Evolutionary conservation across 2,888 invertebrate species (phyloP).

Genomic region (Nomada ferruginata): DNA sequence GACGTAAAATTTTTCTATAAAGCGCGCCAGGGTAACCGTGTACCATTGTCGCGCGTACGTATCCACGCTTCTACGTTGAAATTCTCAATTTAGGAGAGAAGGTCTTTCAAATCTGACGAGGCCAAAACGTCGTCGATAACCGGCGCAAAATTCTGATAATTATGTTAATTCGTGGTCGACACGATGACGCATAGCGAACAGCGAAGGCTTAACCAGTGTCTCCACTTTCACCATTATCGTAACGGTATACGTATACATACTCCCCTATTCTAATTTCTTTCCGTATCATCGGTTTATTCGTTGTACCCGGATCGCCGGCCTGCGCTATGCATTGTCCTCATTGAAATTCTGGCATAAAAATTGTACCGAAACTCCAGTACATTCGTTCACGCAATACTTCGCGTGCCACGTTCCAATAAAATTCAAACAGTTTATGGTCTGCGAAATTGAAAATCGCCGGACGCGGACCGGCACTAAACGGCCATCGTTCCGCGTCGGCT

Average conservation of each 20-base stretch:
- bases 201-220: slow-evolving; percentile 59
- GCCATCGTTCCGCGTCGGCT: slow-evolving; percentile 9
- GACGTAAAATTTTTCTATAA: background rate
- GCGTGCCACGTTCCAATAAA: background rate
- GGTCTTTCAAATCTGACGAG: slow-evolving; percentile 13
- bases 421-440: background rate
- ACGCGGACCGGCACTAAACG: background rate
- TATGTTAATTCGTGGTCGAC: slow-evolving; percentile 54
- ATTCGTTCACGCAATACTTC: background rate
- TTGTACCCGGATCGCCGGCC: slow-evolving; percentile 47
- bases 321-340: too few species aligned
- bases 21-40: background rate
- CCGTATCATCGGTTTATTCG: slow-evolving; percentile 64
- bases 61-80: background rate
- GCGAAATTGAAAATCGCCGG: slow-evolving; percentile 24
- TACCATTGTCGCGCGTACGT: background rate
- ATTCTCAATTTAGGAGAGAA: background rate
- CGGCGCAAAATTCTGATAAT: slow-evolving; percentile 58
- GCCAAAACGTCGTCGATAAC: background rate
- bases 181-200: slow-evolving; percentile 31
- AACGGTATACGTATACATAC: slow-evolving; percentile 78
- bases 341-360: background rate
- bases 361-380: background rate
- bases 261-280: slow-evolving; percentile 75
- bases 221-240: slow-evolving; percentile 81